A percentile compares a stretch with the other conserved stretches of the same genome.
These are phyloP conservation scores for Tympanuchus pallidicinctus DNA, from an alignment of 2,113 vertebrate genomes.

Conservation along the genomic window DNA sequence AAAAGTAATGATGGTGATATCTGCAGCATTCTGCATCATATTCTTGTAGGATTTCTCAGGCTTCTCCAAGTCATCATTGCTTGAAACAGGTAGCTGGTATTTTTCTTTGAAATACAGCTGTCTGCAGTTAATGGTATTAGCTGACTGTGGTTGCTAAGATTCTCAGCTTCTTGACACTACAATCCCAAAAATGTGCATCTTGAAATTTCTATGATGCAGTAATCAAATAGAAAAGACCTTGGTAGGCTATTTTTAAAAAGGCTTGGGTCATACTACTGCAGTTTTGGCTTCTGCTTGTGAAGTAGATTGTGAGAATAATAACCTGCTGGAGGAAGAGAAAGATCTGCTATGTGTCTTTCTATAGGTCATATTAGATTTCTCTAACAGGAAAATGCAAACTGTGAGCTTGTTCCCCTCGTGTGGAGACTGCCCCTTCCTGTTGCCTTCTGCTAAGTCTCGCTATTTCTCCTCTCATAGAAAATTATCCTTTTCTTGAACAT, in stretches of 20 bases:
- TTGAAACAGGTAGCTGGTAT: neutral
- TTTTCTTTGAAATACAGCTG: neutral
- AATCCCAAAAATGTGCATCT: neutral
- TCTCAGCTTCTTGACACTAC: neutral
- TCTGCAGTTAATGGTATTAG: neutral
- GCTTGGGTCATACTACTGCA: neutral
- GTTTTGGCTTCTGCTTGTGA: neutral
- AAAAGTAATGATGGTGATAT: neutral
- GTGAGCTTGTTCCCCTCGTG: neutral
- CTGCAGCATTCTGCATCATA: neutral
- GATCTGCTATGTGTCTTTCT: neutral
- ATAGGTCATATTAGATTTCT: neutral
- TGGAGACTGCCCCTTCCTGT: neutral
- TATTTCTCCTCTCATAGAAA: neutral
- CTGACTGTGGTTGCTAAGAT: neutral
- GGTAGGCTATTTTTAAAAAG: neutral
- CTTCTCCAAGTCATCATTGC: neutral
- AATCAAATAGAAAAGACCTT: neutral
- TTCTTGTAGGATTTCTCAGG: neutral
- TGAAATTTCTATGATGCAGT: neutral
- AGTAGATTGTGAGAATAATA: neutral
- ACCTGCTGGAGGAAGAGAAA: neutral
- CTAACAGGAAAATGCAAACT: neutral
- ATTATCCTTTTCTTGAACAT: neutral
- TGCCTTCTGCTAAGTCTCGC: neutral